Base-by-base conservation (phyloP, 2,888 invertebrate species). In the Idaea biselata region DNA sequence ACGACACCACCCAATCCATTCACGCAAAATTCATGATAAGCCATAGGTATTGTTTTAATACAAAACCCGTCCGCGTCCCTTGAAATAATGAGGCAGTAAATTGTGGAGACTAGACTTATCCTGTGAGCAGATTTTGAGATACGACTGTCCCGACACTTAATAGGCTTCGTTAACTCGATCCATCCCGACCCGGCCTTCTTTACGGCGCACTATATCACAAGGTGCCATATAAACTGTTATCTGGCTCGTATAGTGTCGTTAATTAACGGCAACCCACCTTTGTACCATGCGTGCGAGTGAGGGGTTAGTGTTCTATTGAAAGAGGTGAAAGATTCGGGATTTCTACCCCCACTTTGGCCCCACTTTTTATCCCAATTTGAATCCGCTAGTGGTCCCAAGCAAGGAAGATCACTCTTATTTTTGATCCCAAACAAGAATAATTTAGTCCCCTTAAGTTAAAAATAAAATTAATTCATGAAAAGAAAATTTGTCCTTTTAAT, bases 161-260 rank as follows among this genome's bases (percentile, higher is more conserved):
- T 81, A 75, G 75, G 82, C 83, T 83, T 85, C 83, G 80, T 85
- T 86, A 87, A 79, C 77, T 74, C 74, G 73, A 83, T 79, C 78
- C 74, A 68, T 69, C 69, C 76, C 70, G 68, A 69, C 71, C 72
- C 73, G 66, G 68, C 76, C 74, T 71, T 67, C 70, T 71, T 72
- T 56, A 56, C 56, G 63, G 65, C 60, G 65, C 60, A 53, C 62
- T 71, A 67, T 67, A 69, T 71, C 71, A 71, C 69, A 62, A 60
- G 59, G 65, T 33, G 60, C 58, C 67, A 16, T 55, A 55, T n/a
- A 55, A 16, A 16, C 17, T 17, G 18, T 17, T 56, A 56, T 18
- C 56, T 17, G 17, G 18, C 56, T 18, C 56, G 7, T 55, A 11
- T 18, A 56, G 18, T 11, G 18, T 61, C 70, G 68, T 72, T 68